phyloP scores from a whole-genome alignment of 2,888 invertebrate species.

The Tinea semifulvella region DNA sequence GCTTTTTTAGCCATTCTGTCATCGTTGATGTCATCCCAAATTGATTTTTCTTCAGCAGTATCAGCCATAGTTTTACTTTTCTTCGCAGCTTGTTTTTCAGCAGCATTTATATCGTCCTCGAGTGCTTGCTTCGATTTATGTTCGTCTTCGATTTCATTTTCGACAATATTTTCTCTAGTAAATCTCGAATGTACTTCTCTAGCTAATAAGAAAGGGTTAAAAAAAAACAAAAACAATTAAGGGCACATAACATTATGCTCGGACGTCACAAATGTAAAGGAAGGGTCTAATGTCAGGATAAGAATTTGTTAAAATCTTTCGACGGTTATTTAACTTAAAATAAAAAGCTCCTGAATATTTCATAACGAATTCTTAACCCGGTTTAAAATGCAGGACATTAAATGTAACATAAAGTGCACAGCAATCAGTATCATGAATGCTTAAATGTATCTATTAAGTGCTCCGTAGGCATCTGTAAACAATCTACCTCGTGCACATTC shows the following conservation, averaged over 20 bases:
- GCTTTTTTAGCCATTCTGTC: conserved; percentile 31
- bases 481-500: conserved; percentile 44
- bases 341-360: not conserved
- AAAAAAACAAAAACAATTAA: conserved; percentile 21
- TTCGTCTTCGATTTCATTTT: conserved; percentile 57
- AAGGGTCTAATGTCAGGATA: not conserved
- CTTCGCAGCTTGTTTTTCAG: conserved; percentile 30
- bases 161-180: conserved; percentile 52
- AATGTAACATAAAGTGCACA: conserved; percentile 21
- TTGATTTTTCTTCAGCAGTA: conserved; percentile 33
- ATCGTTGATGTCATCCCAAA: conserved; percentile 38
- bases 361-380: not conserved
- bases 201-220: conserved; percentile 46
- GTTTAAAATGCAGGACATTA: conserved; percentile 22
- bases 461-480: conserved; percentile 37
- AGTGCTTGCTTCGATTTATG: conserved; percentile 31
- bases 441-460: conserved; percentile 33
- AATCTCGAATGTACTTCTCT: conserved; percentile 61
- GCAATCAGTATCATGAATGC: conserved; percentile 58
- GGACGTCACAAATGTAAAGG: conserved; percentile 40
- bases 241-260: conserved; percentile 26
- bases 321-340: conserved; percentile 2
- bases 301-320: not conserved
- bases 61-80: conserved; percentile 39
- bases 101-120: conserved; percentile 30